Conservation (phyloP, 2,888 invertebrate genomes). For the Ceriagrion tenellum region DNA sequence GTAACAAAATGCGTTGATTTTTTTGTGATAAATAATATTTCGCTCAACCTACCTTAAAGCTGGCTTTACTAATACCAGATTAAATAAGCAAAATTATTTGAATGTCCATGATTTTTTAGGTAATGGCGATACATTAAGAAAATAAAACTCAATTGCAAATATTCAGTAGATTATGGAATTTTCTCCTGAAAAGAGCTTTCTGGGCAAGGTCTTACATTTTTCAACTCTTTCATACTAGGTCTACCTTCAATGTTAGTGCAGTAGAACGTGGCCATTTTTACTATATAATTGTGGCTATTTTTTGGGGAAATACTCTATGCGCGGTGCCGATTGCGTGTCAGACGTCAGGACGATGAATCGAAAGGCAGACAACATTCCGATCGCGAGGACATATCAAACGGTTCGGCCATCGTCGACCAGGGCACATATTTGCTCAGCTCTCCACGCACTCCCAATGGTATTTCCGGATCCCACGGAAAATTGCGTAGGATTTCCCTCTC, state of each 20-base stretch:
- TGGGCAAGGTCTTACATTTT: too few relatives aligned
- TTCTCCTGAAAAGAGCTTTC: too few relatives aligned
- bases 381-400: not conserved
- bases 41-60: too few relatives aligned
- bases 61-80: too few relatives aligned
- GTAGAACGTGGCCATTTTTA: not conserved
- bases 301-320: not conserved
- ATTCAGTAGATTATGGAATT: too few relatives aligned
- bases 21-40: too few relatives aligned
- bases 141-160: too few relatives aligned
- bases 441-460: not conserved
- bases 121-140: too few relatives aligned
- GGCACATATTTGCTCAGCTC: not conserved
- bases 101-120: too few relatives aligned
- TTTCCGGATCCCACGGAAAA: not conserved
- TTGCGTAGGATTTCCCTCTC: not conserved
- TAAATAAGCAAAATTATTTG: too few relatives aligned
- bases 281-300: not conserved
- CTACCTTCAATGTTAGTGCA: not conserved
- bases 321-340: not conserved
- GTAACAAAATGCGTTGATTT: too few relatives aligned
- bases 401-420: not conserved
- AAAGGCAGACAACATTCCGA: not conserved
- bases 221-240: not conserved
- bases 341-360: not conserved